Conservation (phyloP, 92 coral and sea anemone species). For the Porites divaricata region DNA sequence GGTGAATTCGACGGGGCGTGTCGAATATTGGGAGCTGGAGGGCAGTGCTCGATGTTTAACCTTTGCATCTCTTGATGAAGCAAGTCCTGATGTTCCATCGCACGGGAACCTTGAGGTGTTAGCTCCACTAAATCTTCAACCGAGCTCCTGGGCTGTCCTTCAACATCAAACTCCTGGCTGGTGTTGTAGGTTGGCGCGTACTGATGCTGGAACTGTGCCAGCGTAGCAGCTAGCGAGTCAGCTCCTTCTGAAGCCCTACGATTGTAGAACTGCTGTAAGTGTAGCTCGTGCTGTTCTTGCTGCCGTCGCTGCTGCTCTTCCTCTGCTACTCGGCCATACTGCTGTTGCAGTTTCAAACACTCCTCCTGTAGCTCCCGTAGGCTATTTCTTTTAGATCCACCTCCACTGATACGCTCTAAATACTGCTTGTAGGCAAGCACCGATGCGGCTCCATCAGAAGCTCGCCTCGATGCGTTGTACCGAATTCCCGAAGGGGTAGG, state of each 20-base stretch:
- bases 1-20: conserved; percentile 70
- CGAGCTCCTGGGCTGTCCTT: conserved; percentile 45
- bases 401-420: conserved; percentile 77
- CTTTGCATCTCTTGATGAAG: conserved; percentile 95
- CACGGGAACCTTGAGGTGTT: conserved; percentile 53
- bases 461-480: conserved; percentile 89
- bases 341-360: conserved; percentile 88
- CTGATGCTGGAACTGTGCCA: conserved; percentile 87
- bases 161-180: conserved; percentile 82
- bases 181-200: conserved; percentile 65
- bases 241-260: conserved; percentile 97
- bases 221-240: conserved; percentile 84
- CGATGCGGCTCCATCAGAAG: conserved; percentile 97
- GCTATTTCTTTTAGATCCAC: conserved; percentile 90
- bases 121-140: conserved; percentile 55
- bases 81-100: conserved; percentile 79
- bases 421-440: conserved; percentile 98
- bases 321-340: conserved; percentile 83
- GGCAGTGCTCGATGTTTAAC: conserved; percentile 86
- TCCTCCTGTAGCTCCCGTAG: conserved; percentile 94
- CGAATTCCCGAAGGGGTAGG: conserved; percentile 90
- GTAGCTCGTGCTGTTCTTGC: conserved; percentile 88
- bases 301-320: conserved; percentile 88
- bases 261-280: conserved; percentile 76
- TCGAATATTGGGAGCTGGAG: conserved; percentile 64